Base-by-base conservation (phyloP, 2,113 vertebrate species). In the Cryptoleucopteryx plumbea region DNA sequence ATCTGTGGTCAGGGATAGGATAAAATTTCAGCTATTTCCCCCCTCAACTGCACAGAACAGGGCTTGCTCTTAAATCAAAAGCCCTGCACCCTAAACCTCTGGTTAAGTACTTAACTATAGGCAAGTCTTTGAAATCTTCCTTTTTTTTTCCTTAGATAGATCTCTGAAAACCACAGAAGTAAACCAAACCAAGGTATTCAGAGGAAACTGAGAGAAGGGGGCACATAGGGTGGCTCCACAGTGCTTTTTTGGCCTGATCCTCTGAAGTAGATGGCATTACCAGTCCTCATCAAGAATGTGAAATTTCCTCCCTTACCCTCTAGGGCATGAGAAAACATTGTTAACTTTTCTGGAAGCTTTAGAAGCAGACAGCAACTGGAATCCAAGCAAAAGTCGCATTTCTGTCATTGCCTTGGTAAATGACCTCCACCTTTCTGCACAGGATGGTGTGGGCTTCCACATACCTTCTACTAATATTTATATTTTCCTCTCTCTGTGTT, bases 11-110 rank as follows among this genome's bases (percentile, higher is more conserved):
- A 84, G 82, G 95, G 84, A 72, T 85, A 66, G 91, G 93, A 94
- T 94, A 97, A 95, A 95, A 97, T 96, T 95, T 96, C 93, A 93
- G 91, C 90, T 97, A 92, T 95, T 96, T 96, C 95, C 94, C 93
- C 91, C 91, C 72, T 90, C 75, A 66, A 71, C 80, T 77, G 80
- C 82, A 87, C 17, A 16, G 61, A 92, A 88, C 59, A 84, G 92
- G 88, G 36, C 56, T 88, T 92, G 93, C 94, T 96, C 95, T 96
- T 96, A 95, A 97, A 97, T 97, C 95, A 97, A 86, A 95, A 92
- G 55, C 43, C 81, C 66, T 89, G 74, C 45, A 90, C 78, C 94
- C 94, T 81, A 67, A 96, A 96, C 63, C 82, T 97, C 94, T 97
- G 94, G 87, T 95, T 90, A 96, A 95, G 53, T 86, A 84, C 68